Conservation (phyloP, 1,140 invertebrate species). For the Megathymus violae region DNA sequence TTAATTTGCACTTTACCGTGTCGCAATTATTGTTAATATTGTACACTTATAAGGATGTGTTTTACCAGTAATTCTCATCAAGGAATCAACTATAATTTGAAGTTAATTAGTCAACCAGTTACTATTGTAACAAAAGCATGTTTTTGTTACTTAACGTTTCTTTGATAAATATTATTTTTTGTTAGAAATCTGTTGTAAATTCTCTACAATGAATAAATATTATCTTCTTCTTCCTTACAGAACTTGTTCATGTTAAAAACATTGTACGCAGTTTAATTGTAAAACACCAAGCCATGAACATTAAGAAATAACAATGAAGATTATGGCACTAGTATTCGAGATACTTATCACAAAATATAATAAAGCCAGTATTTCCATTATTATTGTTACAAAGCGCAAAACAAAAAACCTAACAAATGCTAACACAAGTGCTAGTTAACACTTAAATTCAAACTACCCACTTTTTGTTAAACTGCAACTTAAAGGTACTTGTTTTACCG, state of each 20-base stretch:
- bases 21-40: no score
- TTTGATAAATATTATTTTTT: no score
- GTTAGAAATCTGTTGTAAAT: no score
- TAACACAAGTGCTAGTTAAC: conserved; percentile 22
- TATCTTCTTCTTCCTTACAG: no score
- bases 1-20: no score
- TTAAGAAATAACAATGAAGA: background rate
- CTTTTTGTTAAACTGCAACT: conserved; percentile 20
- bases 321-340: background rate
- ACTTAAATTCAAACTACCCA: conserved; percentile 22
- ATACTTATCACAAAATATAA: background rate
- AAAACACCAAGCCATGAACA: background rate
- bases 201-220: no score
- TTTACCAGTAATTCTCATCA: no score
- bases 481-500: background rate
- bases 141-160: no score
- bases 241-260: background rate
- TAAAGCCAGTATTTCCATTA: background rate
- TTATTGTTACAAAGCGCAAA: conserved; percentile 6
- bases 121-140: no score
- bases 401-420: conserved; percentile 1
- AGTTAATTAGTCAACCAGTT: no score
- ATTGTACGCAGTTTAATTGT: background rate
- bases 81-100: no score
- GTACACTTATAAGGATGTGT: no score